Evolutionary conservation across 1,140 invertebrate species (phyloP), one percentile per base, ranked within the genome.

Genomic region (Diorhabda sublineata): DNA sequence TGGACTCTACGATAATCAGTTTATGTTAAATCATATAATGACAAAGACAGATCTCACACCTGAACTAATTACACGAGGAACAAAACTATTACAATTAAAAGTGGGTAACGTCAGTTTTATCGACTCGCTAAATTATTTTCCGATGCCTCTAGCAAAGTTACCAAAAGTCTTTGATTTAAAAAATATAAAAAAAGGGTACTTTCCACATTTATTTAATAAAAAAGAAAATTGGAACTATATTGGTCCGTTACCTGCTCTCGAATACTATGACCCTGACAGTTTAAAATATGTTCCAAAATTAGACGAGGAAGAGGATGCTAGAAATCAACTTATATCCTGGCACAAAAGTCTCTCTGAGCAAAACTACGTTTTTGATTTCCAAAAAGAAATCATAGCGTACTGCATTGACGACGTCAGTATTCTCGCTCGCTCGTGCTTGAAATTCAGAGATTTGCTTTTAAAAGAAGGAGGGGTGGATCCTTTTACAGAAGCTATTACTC

Each of bases 131-230:
- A 66, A 61, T 52, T 69, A 64, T 60, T 64, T 69, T 44, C 61
- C 61, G 8, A 62, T 69, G 58, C 68, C 68, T 9, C 44, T 69
- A 9, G 61, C 68, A 42, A 8, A 65, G 11, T 62, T 69, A 8
- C 68, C 68, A 4, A 65, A 69, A 65, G 58, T 61, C 9, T 69
- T 69, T 57, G 62, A 62, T 41, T 65, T 65, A 5, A 8, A 45
- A 5, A 8, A 56, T 44, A 44, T 66, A 9, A 70, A 69, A 42
- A 72, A 72, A 66, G 68, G 71, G 3, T 70, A 72, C 45, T 70
- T 70, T 66, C 65, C 71, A 45, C 68, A 72, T 64, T 52, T 67
- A 11, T 72, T 72, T 61, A 72, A 72, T 58, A 67, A 26, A 44
- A 60, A 4, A 8, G 61, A 64, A 58, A 67, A 72, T 43, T 8